These are phyloP conservation scores for Hystrix cristata DNA, from an alignment of 2,113 vertebrate species.

Conservation along the genomic window DNA sequence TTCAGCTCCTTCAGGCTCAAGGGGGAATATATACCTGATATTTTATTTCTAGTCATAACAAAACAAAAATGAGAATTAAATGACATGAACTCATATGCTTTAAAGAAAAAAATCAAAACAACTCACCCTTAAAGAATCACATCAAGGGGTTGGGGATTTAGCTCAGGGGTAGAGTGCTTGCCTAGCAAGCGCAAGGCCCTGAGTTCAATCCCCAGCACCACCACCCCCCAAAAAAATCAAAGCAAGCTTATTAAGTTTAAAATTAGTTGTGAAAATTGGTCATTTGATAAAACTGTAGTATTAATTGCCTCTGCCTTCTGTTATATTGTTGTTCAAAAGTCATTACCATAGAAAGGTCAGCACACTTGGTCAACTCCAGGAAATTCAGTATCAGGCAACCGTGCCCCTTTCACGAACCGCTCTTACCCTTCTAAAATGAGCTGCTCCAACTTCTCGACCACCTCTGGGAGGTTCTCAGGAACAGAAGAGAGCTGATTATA, in stretches of 20 bases:
- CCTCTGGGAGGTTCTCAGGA: constrained; percentile 89
- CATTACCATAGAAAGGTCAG: not conserved
- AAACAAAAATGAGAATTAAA: constrained; percentile 54
- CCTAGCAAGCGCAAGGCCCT: no score
- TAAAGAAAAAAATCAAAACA: not conserved
- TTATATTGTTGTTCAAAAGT: constrained; percentile 21
- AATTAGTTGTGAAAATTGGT: constrained; percentile 33
- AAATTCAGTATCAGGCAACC: not conserved
- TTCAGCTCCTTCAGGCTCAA: constrained; percentile 92
- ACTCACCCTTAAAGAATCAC: not conserved
- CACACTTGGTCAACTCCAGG: not conserved
- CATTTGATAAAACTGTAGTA: not conserved
- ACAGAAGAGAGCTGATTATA: constrained; percentile 92
- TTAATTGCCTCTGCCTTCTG: not conserved
- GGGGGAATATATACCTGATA: constrained; percentile 88
- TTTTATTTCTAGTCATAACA: constrained; percentile 90
- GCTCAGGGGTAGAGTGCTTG: no score
- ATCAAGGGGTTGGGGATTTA: not conserved
- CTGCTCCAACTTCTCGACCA: constrained; percentile 91
- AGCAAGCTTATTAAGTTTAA: constrained; percentile 14
- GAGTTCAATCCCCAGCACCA: no score
- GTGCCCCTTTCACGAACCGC: not conserved
- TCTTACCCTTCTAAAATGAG: constrained; percentile 95
- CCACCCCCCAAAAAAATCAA: not conserved
- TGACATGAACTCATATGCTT: constrained; percentile 7